phyloP scores from a whole-genome alignment of 1,140 invertebrate genomes.

The Adoxophyes honmai region DNA sequence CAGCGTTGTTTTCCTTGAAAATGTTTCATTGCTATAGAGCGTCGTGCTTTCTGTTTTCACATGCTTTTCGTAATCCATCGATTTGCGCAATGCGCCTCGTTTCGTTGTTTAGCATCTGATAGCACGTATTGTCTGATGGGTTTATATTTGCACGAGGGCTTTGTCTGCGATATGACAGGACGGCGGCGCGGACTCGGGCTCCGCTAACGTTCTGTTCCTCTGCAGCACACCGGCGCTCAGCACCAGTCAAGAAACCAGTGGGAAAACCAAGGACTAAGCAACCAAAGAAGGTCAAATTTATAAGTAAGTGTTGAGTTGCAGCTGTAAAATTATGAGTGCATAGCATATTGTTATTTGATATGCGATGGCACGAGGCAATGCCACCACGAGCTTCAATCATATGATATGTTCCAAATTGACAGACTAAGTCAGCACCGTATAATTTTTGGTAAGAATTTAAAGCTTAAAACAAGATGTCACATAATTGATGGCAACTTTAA shows the following conservation, averaged over 20 bases:
- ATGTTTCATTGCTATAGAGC: background rate
- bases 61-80: background rate
- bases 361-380: too few relatives aligned
- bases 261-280: constrained; percentile 86
- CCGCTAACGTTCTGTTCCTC: constrained; percentile 33
- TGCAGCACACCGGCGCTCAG: constrained; percentile 81
- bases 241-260: constrained; percentile 87
- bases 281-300: constrained; percentile 92
- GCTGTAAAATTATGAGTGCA: constrained; percentile 3
- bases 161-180: constrained; percentile 19
- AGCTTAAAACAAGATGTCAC: too few relatives aligned
- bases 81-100: background rate
- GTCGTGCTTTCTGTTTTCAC: background rate
- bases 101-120: too few relatives aligned
- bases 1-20: background rate
- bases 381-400: too few relatives aligned
- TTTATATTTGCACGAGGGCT: background rate
- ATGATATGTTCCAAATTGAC: too few relatives aligned
- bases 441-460: too few relatives aligned
- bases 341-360: too few relatives aligned
- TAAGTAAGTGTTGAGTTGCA: constrained; percentile 83
- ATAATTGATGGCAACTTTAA: too few relatives aligned
- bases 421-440: too few relatives aligned
- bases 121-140: background rate
- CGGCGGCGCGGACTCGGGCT: constrained; percentile 24